Evolutionary conservation across 2,888 invertebrate species (phyloP).

Genomic region (Phaedon cochleariae): DNA sequence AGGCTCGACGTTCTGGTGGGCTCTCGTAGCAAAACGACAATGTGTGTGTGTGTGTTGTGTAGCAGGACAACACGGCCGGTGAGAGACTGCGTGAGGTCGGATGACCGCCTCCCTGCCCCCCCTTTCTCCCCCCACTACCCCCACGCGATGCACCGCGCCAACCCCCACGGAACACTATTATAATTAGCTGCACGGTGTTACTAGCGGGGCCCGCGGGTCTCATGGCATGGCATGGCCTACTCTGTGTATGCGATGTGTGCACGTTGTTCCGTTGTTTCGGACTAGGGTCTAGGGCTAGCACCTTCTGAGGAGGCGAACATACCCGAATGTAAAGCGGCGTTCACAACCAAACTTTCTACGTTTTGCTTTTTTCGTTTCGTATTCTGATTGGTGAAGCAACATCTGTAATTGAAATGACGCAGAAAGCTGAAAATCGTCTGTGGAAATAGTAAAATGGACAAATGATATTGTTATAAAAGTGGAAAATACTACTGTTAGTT

Average conservation of each 20-base stretch:
- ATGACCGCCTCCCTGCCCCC: slow-evolving; percentile 57
- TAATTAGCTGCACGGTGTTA: slow-evolving; percentile 52
- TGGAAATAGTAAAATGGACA: too few species aligned
- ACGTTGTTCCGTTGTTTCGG: background rate
- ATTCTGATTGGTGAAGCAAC: too few species aligned
- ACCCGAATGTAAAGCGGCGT: too few species aligned
- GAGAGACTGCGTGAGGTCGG: slow-evolving; percentile 63
- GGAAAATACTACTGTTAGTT: too few species aligned
- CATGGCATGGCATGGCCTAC: too few species aligned
- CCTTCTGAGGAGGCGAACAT: too few species aligned
- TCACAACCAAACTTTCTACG: too few species aligned
- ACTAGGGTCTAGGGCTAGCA: too few species aligned
- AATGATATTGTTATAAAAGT: too few species aligned
- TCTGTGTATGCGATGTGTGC: slow-evolving; percentile 1
- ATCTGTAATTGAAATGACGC: too few species aligned
- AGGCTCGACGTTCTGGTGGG: background rate
- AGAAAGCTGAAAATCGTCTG: too few species aligned
- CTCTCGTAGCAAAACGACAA: slow-evolving; percentile 54
- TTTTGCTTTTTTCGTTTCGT: too few species aligned
- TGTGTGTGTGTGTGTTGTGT: slow-evolving; percentile 50
- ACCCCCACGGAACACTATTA: slow-evolving; percentile 59
- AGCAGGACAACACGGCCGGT: slow-evolving; percentile 62
- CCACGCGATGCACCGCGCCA: slow-evolving; percentile 60
- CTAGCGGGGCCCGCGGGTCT: slow-evolving; percentile 42
- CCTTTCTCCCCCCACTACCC: slow-evolving; percentile 52